Evolutionary conservation across 1,140 invertebrate species (phyloP).

Genomic region (Heliconius melpomene): DNA sequence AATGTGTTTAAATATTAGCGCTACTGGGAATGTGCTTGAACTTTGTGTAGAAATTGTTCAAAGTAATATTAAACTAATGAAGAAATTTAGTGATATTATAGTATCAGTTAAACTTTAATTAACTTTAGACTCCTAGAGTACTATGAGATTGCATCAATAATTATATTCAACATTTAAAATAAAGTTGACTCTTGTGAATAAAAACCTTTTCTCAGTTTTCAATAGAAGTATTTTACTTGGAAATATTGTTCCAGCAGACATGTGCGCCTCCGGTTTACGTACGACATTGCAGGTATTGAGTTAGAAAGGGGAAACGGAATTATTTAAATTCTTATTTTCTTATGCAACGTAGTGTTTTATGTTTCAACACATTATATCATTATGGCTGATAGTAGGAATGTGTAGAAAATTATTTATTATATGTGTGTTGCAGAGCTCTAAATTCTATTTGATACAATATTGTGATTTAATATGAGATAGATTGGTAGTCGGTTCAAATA

Average conservation of each 20-base stretch:
- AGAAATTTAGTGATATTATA: too few species aligned
- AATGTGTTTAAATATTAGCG: neutral
- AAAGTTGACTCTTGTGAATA: constrained; percentile 37
- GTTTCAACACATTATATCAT: neutral
- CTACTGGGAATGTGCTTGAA: too few species aligned
- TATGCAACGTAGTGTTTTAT: constrained; percentile 1
- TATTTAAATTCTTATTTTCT: constrained; percentile 37
- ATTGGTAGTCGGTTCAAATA: too few species aligned
- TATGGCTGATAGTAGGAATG: neutral
- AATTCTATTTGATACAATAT: too few species aligned
- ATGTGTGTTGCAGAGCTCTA: too few species aligned
- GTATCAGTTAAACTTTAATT: too few species aligned
- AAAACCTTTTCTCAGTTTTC: constrained; percentile 42
- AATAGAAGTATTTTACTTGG: constrained; percentile 68
- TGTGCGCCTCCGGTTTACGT: constrained; percentile 54
- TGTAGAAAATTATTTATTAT: too few species aligned
- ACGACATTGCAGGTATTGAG: constrained; percentile 56
- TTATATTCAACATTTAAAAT: neutral
- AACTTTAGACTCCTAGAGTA: too few species aligned
- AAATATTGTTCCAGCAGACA: constrained; percentile 73
- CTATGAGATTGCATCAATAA: too few species aligned
- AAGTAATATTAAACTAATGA: too few species aligned
- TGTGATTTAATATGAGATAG: too few species aligned
- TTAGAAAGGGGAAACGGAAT: constrained; percentile 38
- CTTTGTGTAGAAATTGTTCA: too few species aligned